Evolutionary conservation across 2,888 invertebrate species (phyloP).

Genomic region (Gortyna flavago): DNA sequence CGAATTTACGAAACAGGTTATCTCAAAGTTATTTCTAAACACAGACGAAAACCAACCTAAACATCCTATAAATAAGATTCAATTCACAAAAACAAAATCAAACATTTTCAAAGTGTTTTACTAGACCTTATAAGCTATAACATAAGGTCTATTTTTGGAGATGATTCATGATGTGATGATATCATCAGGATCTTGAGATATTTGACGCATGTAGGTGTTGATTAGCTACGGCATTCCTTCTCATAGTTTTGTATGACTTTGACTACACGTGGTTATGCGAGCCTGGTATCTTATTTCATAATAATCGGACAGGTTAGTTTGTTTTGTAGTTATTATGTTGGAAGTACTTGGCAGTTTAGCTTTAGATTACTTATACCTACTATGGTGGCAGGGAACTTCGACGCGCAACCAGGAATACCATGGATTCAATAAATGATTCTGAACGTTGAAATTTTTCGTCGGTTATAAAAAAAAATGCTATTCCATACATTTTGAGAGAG

Average conservation of each 20-base stretch:
- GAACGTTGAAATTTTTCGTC: too few species aligned
- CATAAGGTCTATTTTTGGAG: slow-evolving; percentile 59
- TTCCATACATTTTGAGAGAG: too few species aligned
- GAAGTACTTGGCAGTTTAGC: background rate
- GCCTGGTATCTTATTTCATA: slow-evolving; percentile 27
- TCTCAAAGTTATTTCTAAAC: background rate
- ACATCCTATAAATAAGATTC: accelerated
- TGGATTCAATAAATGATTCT: too few species aligned
- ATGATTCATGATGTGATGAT: slow-evolving; percentile 52
- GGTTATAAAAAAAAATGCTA: too few species aligned
- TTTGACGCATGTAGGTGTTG: slow-evolving; percentile 61
- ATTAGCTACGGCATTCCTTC: slow-evolving; percentile 53
- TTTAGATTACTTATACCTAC: too few species aligned
- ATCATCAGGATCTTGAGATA: slow-evolving; percentile 52
- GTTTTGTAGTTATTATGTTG: background rate
- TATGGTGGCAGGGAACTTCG: too few species aligned
- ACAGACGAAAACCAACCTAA: slow-evolving; percentile 17
- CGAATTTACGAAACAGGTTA: slow-evolving; percentile 2
- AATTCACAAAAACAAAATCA: slow-evolving; percentile 17
- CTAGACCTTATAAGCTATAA: slow-evolving; percentile 43
- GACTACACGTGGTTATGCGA: slow-evolving; percentile 41
- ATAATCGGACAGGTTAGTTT: background rate
- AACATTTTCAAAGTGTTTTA: slow-evolving; percentile 15
- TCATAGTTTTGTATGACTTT: slow-evolving; percentile 26
- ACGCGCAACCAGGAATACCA: too few species aligned